Evolutionary conservation across 2,888 invertebrate genomes (phyloP), one percentile per base, ranked within the genome.

Genomic region (Sphaerophoria rueppellii): DNA sequence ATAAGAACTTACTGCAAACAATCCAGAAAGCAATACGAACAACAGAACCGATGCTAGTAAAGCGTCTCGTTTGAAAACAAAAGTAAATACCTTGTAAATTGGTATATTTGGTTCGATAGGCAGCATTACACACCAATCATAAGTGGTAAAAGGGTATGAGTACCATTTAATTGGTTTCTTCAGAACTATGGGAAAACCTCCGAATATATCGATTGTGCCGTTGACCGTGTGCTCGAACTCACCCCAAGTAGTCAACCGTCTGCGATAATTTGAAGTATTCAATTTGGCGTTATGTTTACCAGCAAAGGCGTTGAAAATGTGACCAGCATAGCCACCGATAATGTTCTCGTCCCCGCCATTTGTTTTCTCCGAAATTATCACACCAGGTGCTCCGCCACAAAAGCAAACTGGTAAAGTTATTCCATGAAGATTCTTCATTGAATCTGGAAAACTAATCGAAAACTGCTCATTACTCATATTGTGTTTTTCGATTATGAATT

Each of bases 1-100:
- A 9, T 43, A 11, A 9, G 6, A 9, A 43, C 11, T 4, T 43
- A 40, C 12, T 4, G 24, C 43, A 43, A 9, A 6, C 1, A 43
- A 40, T 12, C 6, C 24, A 12, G 60, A 60, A 0, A 40, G 43
- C 43, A 43, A 43, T 9, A 43, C 4, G 9, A 43, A 2, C 4
- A 43, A 6, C 12, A 43, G 6, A 24, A 60, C 43, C 4, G 7
- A 43, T 6, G 9, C 6, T 40, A 89, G 88, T 4, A 12, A n/a
- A 3, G 48, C 40, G 6, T 40, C 40, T 7, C 40, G 4, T 40
- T 40, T 40, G 9, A 40, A 40, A 40, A 40, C 40, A 40, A 7
- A 40, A 9, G 9, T 4, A 40, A 40, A 40, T 4, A 40, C 40
- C 9, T 40, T 40, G 9, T 50, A 14, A 50, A n/a, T 50, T 6